Evolutionary conservation across 2,113 vertebrate genomes (phyloP), one percentile per base, ranked within the genome.

Genomic region (Bubo bubo): DNA sequence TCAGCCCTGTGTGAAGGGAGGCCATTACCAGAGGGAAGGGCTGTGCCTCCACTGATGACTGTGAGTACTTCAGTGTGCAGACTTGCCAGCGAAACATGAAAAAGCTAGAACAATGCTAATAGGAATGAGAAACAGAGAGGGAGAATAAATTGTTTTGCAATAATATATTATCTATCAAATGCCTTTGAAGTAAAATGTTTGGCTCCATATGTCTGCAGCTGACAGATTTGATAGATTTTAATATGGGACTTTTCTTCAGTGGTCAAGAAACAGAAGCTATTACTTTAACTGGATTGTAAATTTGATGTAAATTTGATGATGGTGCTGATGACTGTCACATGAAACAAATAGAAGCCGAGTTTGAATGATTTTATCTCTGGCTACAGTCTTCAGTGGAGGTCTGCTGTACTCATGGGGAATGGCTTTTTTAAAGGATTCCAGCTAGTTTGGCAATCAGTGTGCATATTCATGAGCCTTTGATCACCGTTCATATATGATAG

Each of bases 401-500:
- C 86, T 91, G 73, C 43, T 79, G 12, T 56, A 5, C 70, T 58
- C 1, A 0, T 3, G 21, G 45, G 67, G 30, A 90, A 58, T 30
- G 66, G 9, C 19, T 93, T 79, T 47, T 52, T 59, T 34, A 37
- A 17, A 75, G 45, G 35, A 64, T 68, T 81, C 35, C 71, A 49
- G 56, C 21, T 53, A 10, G 6, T 64, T 23, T 49, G 89, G 62
- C 72, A 56, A 35, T 58, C 37, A 63, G 47, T 4, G 7, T 71
- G 41, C 6, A 30, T 60, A 62, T 58, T 68, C 45, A 47, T 88
- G 58, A 87, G 62, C 9, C 59, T 79, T 39, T 87, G 82, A 73
- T 93, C 50, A 35, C 10, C 0, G 0, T 39, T 22, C 14, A 3
- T 2, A 5, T 39, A 8, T 49, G 43, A 14, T 12, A 16, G 47